Conservation (phyloP, 2,888 invertebrate species). For the Drosophila fulvimacula region DNA sequence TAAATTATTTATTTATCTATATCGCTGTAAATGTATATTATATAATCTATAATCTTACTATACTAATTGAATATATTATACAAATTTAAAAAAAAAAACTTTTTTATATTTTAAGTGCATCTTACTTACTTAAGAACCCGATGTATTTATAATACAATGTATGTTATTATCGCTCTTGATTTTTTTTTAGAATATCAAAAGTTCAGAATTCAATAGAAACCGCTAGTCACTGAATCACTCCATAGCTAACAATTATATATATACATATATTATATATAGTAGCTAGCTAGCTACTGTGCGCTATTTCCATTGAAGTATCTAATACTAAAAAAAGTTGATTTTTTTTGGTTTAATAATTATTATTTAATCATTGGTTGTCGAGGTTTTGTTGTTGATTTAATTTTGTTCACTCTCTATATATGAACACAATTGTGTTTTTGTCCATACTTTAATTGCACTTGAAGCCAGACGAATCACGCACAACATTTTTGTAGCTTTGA, state of each 20-base stretch:
- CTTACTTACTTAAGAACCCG: background rate
- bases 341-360: constrained; percentile 1
- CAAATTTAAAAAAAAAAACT: background rate
- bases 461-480: constrained; percentile 54
- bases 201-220: background rate
- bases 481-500: constrained; percentile 36
- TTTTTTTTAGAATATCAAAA: background rate
- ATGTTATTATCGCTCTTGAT: background rate
- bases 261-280: background rate
- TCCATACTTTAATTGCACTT: constrained; percentile 60
- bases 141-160: background rate
- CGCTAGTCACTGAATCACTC: background rate
- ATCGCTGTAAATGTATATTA: too few species aligned
- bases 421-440: constrained; percentile 46
- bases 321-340: constrained; percentile 2
- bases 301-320: constrained; percentile 1
- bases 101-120: background rate
- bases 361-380: constrained; percentile 28
- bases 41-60: too few species aligned
- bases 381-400: constrained; percentile 27
- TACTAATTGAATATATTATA: background rate
- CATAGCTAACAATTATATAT: constrained; percentile 1
- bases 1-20: too few species aligned
- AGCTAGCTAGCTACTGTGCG: constrained; percentile 13
- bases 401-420: constrained; percentile 10